Evolutionary conservation across 1,140 invertebrate genomes (phyloP), one percentile per base, ranked within the genome.

Genomic region (Neelides sp.): DNA sequence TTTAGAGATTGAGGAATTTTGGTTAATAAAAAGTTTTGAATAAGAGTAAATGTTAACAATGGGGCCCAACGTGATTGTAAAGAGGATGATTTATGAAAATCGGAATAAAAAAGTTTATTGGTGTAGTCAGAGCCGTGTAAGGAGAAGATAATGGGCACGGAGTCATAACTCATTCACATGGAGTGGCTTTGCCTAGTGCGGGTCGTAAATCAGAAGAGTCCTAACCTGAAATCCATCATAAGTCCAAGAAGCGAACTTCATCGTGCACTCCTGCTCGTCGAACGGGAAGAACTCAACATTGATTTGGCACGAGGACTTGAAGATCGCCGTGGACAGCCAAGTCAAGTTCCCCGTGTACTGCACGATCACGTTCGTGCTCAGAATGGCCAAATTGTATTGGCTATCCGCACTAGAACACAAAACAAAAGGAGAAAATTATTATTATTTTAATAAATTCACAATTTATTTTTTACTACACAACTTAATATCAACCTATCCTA

Each of bases 211-310:
- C 13, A 55, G 30, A 55, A n/a, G 15, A 69, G n/a, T 5, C 10
- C 40, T 54, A 23, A 59, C 57, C 44, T 59, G 54, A 10, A 59
- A 53, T 35, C 57, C 57, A 37, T 59, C 58, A 28, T 57, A 60
- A 8, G 56, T 62, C 55, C 60, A 69, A 66, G 49, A 52, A 8
- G 59, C 58, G 46, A 61, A 61, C 40, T 61, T 61, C 59, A 61
- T 58, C 10, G 56, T 58, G 35, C 59, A 61, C 12, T 52, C 58
- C 30, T 17, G 69, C 53, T 74, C 68, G 59, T 76, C 74, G 61
- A 76, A 76, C 13, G 74, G 74, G 55, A 75, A 76, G 62, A 69
- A 76, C 54, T 73, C 71, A 30, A 70, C 66, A 23, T 64, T 62
- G 45, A 65, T 64, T 34, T 62, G 57, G 43, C 66, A 68, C 8